phyloP scores from a whole-genome alignment of 1,140 invertebrate species.

The Camponotus pennsylvanicus region DNA sequence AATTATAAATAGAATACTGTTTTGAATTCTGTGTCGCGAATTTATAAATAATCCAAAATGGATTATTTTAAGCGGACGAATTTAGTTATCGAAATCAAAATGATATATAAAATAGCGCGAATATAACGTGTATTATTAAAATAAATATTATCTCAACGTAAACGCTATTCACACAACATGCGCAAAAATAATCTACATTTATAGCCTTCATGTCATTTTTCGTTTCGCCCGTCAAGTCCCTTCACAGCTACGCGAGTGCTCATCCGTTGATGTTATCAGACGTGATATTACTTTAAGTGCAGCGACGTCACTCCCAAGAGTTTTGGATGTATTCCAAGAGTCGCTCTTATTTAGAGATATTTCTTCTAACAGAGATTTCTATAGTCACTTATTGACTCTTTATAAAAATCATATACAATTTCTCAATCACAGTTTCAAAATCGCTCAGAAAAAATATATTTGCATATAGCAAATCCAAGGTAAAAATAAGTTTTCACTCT shows the following conservation, averaged over 20 bases:
- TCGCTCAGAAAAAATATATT: background rate
- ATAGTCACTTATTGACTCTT: background rate
- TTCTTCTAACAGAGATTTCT: background rate
- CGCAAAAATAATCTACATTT: conserved; percentile 36
- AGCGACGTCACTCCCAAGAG: background rate
- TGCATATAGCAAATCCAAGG: background rate
- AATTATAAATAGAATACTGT: conserved; percentile 23
- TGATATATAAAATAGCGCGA: background rate
- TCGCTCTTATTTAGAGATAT: background rate
- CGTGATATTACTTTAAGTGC: conserved; percentile 51
- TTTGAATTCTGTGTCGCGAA: conserved; percentile 19
- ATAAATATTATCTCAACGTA: conserved; percentile 1
- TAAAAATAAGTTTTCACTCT: background rate
- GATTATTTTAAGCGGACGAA: background rate
- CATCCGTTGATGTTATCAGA: conserved; percentile 34
- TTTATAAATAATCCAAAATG: background rate
- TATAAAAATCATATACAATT: background rate
- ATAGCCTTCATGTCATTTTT: conserved; percentile 31
- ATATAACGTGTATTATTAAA: background rate
- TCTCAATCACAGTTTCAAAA: background rate
- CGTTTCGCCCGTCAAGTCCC: conserved; percentile 24
- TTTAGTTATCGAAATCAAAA: background rate
- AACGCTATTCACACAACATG: conserved; percentile 1
- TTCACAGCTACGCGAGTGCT: conserved; percentile 10
- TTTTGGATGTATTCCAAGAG: conserved; percentile 7